Percentiles rank a stretch among this genome's conserved stretches.
Conservation (phyloP, 2,113 vertebrate genomes). For the Oreotrochilus melanogaster region DNA sequence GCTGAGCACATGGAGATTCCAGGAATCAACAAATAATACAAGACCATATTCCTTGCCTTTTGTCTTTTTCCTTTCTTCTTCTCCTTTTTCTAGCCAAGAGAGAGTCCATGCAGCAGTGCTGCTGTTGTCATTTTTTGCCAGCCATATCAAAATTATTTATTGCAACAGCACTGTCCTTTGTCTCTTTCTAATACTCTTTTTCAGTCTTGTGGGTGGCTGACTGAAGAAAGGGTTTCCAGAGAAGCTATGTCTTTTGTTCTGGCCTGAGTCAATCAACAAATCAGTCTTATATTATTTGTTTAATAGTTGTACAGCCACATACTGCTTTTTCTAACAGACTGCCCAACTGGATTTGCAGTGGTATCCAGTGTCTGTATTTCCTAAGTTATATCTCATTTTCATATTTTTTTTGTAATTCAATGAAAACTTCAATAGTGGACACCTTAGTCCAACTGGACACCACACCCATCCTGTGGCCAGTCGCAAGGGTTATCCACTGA, state of each 20-base stretch:
- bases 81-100: not conserved
- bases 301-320: not conserved
- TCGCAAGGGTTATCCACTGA: not conserved
- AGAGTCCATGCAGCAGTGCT: not conserved
- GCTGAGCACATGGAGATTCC: not conserved
- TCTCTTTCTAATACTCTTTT: not conserved
- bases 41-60: not conserved
- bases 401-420: not conserved
- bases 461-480: not conserved
- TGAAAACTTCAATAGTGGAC: not conserved
- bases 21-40: not conserved
- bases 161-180: not conserved
- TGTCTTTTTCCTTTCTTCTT: not conserved
- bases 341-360: not conserved
- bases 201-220: not conserved
- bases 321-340: not conserved
- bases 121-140: not conserved
- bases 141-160: not conserved
- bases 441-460: not conserved
- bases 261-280: not conserved
- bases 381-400: slow-evolving; percentile 1
- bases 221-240: not conserved
- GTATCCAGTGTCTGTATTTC: not conserved
- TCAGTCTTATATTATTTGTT: not conserved
- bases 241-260: not conserved